Base-by-base conservation (phyloP, 2,797 vertebrate genomes). In the Notamacropus eugenii region DNA sequence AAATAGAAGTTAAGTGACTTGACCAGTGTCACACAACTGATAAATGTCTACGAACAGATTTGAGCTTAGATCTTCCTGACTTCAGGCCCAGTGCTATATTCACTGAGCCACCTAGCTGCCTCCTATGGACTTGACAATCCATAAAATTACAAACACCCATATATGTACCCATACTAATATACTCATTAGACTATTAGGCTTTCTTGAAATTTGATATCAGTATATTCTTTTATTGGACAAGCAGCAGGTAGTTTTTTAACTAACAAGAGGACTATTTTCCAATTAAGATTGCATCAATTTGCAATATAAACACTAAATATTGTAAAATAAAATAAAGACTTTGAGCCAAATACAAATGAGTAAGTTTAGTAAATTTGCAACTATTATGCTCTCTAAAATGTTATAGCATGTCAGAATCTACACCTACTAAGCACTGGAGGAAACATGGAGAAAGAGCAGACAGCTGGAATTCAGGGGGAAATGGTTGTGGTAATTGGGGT, bases 381-480 rank as follows among this genome's bases (percentile, higher is more conserved):
- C 74, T 28, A 54, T 94, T 93, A 95, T 97, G 54, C 92, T 95
- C 55, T 92, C 46, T 94, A 91, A 97, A 97, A 96, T 95, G 94
- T 50, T 27, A 56, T 92, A 95, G 82, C 46, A 59, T 95, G 95
- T 92, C 54, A 91, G 90, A 92, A 59, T 67, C 5, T 54, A 90
- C n/a, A 97, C 97, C 94, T 98, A 97, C 95, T 67, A 97, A 92
- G 95, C 96, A 97, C 55, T 95, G 24, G 27, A 52, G 96, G 54
- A 91, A 0, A 0, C 24, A 95, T 82, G 50, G 82, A 96, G 22
- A 94, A 92, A n/a, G 94, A 97, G 74, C 97, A 95, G 95, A 97
- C 95, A 97, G 93, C 93, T 98, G 95, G 97, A 98, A 95, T 97
- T 96, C 97, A 34, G 0, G 95, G 67, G 90, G 90, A 97, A 98